A percentile compares a stretch with the other conserved stretches of the same genome.
Evolutionary conservation across 2,113 vertebrate genomes (phyloP).

Genomic region (Epinephelus moara): DNA sequence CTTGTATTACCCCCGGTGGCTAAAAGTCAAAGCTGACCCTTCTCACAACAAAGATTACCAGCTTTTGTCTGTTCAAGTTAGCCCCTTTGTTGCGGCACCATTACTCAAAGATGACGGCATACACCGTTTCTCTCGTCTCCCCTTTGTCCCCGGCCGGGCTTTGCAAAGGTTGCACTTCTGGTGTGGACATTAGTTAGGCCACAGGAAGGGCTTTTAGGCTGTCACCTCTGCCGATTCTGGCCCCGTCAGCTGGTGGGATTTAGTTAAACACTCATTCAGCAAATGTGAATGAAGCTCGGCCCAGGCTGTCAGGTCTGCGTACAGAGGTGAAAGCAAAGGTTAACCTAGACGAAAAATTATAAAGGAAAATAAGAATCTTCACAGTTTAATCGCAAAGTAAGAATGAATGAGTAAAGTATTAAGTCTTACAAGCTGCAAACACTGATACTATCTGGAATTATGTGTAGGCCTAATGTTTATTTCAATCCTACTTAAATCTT

Average conservation of each 20-base stretch:
- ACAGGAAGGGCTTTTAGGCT: conserved; percentile 77
- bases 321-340: conserved; percentile 46
- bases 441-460: too few species aligned
- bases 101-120: conserved; percentile 81
- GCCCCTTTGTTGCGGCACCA: conserved; percentile 69
- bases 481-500: not conserved
- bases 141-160: conserved; percentile 67
- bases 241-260: conserved; percentile 79
- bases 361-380: conserved; percentile 5
- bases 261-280: conserved; percentile 84
- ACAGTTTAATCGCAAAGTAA: not conserved
- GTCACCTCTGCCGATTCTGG: conserved; percentile 72
- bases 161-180: conserved; percentile 83
- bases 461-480: not conserved
- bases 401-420: not conserved
- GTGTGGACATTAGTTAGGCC: conserved; percentile 74
- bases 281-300: conserved; percentile 77
- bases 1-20: conserved; percentile 18
- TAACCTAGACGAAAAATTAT: conserved; percentile 14
- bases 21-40: conserved; percentile 42
- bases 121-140: conserved; percentile 42
- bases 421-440: not conserved
- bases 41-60: conserved; percentile 73
- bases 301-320: conserved; percentile 27
- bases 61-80: conserved; percentile 71